Evolutionary conservation across 2,888 invertebrate genomes (phyloP).

Genomic region (Calliscelio sp.): DNA sequence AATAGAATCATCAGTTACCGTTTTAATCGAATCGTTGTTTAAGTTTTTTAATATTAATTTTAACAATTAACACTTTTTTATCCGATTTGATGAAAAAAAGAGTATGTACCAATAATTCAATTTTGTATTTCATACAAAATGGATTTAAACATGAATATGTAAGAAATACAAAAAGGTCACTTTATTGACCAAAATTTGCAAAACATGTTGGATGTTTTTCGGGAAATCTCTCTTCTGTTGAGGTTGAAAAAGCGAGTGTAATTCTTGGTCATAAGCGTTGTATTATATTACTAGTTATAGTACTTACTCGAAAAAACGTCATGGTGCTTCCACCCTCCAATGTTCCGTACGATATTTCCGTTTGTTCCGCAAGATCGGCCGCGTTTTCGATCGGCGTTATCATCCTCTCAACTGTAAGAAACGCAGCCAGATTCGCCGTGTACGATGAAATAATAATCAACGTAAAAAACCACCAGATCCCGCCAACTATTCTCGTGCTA

Average conservation of each 20-base stretch:
- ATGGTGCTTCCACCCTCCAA: constrained; percentile 97
- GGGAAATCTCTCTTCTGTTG: not conserved
- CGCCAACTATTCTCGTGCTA: constrained; percentile 97
- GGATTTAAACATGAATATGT: no score
- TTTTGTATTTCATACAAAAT: no score
- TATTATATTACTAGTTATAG: constrained; percentile 35
- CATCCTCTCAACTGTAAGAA: constrained; percentile 97
- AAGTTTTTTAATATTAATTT: no score
- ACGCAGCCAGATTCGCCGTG: constrained; percentile 99
- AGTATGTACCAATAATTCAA: no score
- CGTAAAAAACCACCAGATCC: constrained; percentile 99
- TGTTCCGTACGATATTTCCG: constrained; percentile 97
- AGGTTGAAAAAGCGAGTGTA: not conserved
- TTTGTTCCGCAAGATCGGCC: constrained; percentile 97
- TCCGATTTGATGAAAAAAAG: no score
- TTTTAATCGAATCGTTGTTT: no score
- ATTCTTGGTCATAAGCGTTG: constrained; percentile 22
- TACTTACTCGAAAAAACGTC: constrained; percentile 96
- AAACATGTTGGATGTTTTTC: not conserved
- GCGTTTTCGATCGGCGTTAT: constrained; percentile 98
- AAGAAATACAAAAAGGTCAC: no score
- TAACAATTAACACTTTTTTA: no score
- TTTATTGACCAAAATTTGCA: constrained; percentile 7
- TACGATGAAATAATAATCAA: constrained; percentile 99
- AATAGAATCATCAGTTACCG: no score